These are phyloP conservation scores for Melolontha melolontha DNA, from an alignment of 2,888 invertebrate genomes.

Conservation along the genomic window DNA sequence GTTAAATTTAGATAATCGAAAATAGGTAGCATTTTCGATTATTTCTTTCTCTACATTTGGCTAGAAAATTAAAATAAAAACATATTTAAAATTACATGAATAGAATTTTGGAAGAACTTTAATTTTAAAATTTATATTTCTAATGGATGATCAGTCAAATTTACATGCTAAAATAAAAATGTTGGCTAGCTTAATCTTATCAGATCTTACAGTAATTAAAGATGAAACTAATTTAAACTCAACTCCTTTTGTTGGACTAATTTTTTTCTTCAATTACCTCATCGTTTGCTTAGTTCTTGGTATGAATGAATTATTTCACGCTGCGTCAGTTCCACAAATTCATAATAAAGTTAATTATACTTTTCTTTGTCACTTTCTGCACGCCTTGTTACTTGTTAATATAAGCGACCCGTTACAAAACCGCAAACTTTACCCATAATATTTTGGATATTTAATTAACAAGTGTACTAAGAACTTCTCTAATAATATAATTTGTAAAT, in stretches of 20 bases:
- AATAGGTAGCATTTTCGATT: too few species aligned
- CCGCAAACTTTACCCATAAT: constrained; percentile 34
- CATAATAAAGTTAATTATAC: constrained; percentile 37
- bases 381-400: constrained; percentile 28
- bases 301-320: constrained; percentile 25
- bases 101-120: too few species aligned
- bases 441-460: constrained; percentile 37
- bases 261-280: constrained; percentile 30
- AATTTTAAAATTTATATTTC: too few species aligned
- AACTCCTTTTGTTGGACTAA: constrained; percentile 13
- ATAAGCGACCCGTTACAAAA: constrained; percentile 30
- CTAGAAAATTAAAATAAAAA: too few species aligned
- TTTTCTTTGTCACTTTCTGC: constrained; percentile 33
- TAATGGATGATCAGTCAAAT: too few species aligned
- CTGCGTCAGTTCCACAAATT: constrained; percentile 30
- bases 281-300: constrained; percentile 23
- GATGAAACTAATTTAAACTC: constrained; percentile 27
- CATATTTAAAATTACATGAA: too few species aligned
- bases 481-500: constrained; percentile 37
- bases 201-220: constrained; percentile 18
- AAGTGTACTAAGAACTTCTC: constrained; percentile 27
- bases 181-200: not conserved
- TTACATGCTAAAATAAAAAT: too few species aligned
- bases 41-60: too few species aligned
- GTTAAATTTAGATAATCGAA: too few species aligned